Percentiles rank a stretch among this genome's conserved stretches.
phyloP scores from a whole-genome alignment of 1,140 invertebrate genomes.

The Drosophila tani region DNA sequence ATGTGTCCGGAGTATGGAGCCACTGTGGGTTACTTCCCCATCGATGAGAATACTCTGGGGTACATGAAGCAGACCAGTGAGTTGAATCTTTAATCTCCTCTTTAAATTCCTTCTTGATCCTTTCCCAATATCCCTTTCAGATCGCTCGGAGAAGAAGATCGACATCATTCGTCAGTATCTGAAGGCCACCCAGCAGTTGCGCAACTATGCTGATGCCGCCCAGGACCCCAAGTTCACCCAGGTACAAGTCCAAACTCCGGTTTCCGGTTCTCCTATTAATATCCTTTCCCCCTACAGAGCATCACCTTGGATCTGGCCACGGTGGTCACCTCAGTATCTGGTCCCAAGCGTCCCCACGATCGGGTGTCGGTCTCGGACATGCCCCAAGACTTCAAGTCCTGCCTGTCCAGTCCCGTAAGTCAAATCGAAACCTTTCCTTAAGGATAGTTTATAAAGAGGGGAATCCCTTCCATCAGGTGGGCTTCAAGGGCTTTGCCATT shows the following conservation, averaged over 20 bases:
- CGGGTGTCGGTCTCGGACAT: constrained; percentile 95
- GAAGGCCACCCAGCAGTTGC: constrained; percentile 91
- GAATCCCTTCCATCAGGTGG: constrained; percentile 87
- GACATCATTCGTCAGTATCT: constrained; percentile 94
- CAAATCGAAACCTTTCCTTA: constrained; percentile 1
- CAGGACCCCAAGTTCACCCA: constrained; percentile 96
- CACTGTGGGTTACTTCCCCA: constrained; percentile 98
- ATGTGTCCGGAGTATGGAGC: constrained; percentile 99
- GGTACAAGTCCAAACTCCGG: constrained; percentile 72
- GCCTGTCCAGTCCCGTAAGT: constrained; percentile 95
- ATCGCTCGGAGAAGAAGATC: constrained; percentile 93
- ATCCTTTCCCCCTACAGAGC: constrained; percentile 85
- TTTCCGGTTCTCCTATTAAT: not conserved
- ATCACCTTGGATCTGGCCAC: constrained; percentile 95
- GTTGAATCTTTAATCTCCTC: constrained; percentile 1
- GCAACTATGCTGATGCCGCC: constrained; percentile 91
- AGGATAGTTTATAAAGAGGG: too few relatives aligned
- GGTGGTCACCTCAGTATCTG: constrained; percentile 97
- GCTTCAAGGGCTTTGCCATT: constrained; percentile 98
- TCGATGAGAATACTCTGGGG: constrained; percentile 93
- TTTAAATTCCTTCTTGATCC: not conserved
- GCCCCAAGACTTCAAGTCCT: constrained; percentile 95
- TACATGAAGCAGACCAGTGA: constrained; percentile 96
- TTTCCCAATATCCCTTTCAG: constrained; percentile 85
- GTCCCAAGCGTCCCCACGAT: constrained; percentile 98